Evolutionary conservation across 2,113 vertebrate species (phyloP), one percentile per base, ranked within the genome.

Genomic region (Scortum barcoo): DNA sequence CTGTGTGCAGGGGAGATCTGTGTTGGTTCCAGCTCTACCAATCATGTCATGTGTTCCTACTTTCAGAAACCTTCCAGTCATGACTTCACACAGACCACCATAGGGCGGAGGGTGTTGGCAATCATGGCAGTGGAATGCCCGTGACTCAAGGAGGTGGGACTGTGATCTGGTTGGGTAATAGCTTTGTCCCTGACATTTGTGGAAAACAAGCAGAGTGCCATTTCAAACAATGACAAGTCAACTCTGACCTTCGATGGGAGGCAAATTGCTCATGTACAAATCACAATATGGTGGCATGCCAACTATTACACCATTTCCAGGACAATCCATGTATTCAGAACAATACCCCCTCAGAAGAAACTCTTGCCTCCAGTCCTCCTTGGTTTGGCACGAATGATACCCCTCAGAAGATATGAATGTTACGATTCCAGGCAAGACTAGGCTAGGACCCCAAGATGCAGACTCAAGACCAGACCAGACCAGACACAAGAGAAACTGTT

Each of bases 181-280:
- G 80, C 74, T 86, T 84, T 76, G 74, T 81, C 72, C 88, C 44
- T 91, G 91, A 89, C 89, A 88, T 93, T 93, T 92, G 66, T 76
- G 81, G 73, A 88, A 87, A 86, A 85, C 76, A 85, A 80, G 54
- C 73, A 20, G 57, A 72, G 75, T 79, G 88, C 78, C 85, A 89
- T 92, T 91, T 93, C 76, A 89, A 93, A 93, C 90, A 93, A 93
- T 89, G 88, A 88, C 58, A 80, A 68, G 76, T 83, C 66, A 73
- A 81, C 70, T 81, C 85, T 85, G 91, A 93, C 91, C 90, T 93
- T 93, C 30, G 24, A 76, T 84, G 83, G 86, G 85, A 91, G 88
- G 76, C 75, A 82, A 79, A 86, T 66, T 82, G 75, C 73, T 90
- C 69, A 73, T 75, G 78, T 48, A 40, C 62, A 86, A 83, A 87